Conservation (phyloP, 2,113 vertebrate genomes). For the Addax nasomaculatus region DNA sequence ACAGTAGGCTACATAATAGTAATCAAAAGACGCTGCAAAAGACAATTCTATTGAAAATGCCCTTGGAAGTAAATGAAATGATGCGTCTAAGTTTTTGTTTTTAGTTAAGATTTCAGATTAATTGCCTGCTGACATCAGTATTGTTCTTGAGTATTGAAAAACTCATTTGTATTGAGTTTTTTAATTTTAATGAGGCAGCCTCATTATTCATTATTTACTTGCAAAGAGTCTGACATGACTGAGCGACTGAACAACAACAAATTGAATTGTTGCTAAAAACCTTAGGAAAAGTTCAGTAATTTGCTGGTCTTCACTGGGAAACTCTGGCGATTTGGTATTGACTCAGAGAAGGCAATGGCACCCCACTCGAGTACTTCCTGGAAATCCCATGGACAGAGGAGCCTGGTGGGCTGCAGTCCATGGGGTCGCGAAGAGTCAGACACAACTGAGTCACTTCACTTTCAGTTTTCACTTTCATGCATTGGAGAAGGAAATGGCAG, state of each 20-base stretch:
- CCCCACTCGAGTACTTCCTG: no score
- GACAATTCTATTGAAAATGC: neutral
- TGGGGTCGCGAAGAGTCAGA: no score
- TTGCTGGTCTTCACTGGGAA: neutral
- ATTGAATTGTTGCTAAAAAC: slow-evolving; percentile 12
- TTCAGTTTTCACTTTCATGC: no score
- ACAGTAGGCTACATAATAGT: neutral
- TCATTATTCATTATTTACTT: slow-evolving; percentile 5
- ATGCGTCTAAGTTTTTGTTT: slow-evolving; percentile 2
- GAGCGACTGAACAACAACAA: neutral
- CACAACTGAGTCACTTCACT: no score
- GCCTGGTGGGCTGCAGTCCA: no score
- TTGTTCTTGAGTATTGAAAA: slow-evolving; percentile 6
- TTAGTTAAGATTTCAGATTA: slow-evolving; percentile 20
- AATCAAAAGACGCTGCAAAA: slow-evolving; percentile 29
- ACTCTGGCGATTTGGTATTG: neutral
- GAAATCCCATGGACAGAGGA: no score
- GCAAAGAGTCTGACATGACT: neutral
- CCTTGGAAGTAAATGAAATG: neutral
- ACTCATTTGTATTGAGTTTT: neutral
- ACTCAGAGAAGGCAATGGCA: neutral
- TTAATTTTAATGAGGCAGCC: neutral
- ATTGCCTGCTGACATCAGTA: neutral
- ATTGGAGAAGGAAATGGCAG: no score
- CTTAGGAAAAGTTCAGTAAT: neutral